phyloP scores from a whole-genome alignment of 2,113 vertebrate species.

The Galeopterus variegatus region DNA sequence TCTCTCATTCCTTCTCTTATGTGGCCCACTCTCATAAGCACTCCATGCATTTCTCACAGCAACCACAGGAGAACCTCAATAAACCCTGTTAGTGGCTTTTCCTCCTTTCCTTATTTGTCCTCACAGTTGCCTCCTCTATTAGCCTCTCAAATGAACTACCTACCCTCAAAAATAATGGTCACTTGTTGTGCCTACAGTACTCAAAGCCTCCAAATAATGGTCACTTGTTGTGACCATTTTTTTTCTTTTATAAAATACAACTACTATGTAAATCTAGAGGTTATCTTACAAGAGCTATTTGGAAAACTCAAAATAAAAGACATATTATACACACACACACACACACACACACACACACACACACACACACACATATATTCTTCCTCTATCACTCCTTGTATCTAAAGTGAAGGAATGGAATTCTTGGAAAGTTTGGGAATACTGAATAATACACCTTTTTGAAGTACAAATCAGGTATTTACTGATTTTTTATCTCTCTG shows the following conservation, averaged over 20 bases:
- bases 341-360: background rate
- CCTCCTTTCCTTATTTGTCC: background rate
- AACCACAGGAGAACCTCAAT: background rate
- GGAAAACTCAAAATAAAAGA: constrained; percentile 55
- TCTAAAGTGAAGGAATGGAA: background rate
- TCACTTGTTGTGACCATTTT: background rate
- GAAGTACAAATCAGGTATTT: background rate
- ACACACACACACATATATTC: background rate
- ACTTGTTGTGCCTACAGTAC: background rate
- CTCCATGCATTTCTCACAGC: background rate
- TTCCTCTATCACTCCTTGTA: background rate
- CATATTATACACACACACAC: background rate
- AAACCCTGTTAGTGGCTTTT: background rate
- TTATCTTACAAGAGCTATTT: background rate
- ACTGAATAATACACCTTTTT: constrained; percentile 64
- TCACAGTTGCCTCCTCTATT: background rate
- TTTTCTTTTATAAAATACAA: constrained; percentile 36
- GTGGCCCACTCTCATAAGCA: fast-evolving
- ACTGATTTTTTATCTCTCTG: constrained; percentile 36
- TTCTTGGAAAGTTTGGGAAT: constrained; percentile 2
- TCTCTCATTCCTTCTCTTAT: background rate
- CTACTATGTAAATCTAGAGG: background rate
- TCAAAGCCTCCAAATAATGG: too few species aligned
- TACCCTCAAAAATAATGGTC: background rate
- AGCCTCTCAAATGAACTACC: background rate